Conservation (phyloP, 2,113 vertebrate species). For the Quiscalus mexicanus region DNA sequence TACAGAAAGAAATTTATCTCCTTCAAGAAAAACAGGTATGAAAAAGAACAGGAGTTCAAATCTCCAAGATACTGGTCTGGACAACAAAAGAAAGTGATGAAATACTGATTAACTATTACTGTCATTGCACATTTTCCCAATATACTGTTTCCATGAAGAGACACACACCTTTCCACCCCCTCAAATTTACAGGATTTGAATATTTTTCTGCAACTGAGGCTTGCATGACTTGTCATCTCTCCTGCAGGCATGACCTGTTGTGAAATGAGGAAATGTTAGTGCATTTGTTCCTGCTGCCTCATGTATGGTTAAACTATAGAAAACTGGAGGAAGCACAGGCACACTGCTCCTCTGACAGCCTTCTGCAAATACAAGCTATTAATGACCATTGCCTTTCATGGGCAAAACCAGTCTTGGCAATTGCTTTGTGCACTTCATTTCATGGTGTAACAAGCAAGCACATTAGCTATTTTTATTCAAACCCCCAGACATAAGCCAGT, state of each 20-base stretch:
- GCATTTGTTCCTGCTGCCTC: background rate
- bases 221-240: background rate
- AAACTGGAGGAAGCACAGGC: background rate
- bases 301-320: background rate
- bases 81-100: background rate
- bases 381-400: conserved; percentile 39
- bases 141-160: background rate
- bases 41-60: background rate
- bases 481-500: background rate
- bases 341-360: background rate
- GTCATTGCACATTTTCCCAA: background rate
- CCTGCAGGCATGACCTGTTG: background rate
- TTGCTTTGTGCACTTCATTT: conserved; percentile 39
- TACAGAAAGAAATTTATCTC: background rate
- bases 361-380: conserved; percentile 26
- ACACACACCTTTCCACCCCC: background rate
- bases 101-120: background rate
- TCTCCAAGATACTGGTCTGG: background rate
- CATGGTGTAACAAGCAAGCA: conserved; percentile 5
- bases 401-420: conserved; percentile 24
- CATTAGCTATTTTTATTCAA: conserved; percentile 42
- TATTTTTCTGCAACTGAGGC: background rate
- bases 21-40: background rate
- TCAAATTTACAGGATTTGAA: rapidly evolving
- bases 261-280: background rate